Base-by-base conservation (phyloP, 1,140 invertebrate species). In the Diabrotica virgifera region DNA sequence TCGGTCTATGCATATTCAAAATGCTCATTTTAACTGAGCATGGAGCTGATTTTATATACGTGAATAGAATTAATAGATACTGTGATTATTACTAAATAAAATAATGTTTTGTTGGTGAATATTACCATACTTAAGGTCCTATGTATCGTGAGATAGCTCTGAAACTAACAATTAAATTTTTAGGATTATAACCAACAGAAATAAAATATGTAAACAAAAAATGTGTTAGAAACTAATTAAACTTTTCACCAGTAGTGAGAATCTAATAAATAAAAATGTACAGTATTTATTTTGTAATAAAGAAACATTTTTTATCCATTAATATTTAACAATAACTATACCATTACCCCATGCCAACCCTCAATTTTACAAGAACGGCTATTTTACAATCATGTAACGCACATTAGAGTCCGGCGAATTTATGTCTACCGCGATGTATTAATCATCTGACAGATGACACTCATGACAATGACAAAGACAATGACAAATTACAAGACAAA, bases 181-280 rank as follows among this genome's bases (percentile, higher is more conserved):
- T 46, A 46, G 40, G 24, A 10, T 46, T 63, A 64, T 62, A 56
- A 73, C 71, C 71, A 75, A 77, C 74, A 76, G 73, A 76, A 77
- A 77, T 77, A 76, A 77, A 76, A 77, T 76, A 76, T 77, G 74
- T 76, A 74, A 72, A 77, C 71, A 74, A 76, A 71, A 67, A 69
- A 70, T 73, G 67, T 73, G 67, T 73, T 75, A 76, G 74, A 73
- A 75, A 75, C 75, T 73, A 64, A 68, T 56, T 70, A 68, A 74
- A 74, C 74, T 76, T 67, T 77, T 74, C 73, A 75, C 75, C 75
- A 74, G 74, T 70, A 76, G 71, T 65, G 40, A 72, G 70, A 71
- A 64, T 74, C 75, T 75, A 74, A 75, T 74, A 72, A 74, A 74
- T 74, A 68, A 72, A 68, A 76, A 76, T 75, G 71, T 76, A 74